A percentile compares a stretch with the other conserved stretches of the same genome.
Conservation (phyloP, 2,888 invertebrate genomes). For the Anoncus sp. region DNA sequence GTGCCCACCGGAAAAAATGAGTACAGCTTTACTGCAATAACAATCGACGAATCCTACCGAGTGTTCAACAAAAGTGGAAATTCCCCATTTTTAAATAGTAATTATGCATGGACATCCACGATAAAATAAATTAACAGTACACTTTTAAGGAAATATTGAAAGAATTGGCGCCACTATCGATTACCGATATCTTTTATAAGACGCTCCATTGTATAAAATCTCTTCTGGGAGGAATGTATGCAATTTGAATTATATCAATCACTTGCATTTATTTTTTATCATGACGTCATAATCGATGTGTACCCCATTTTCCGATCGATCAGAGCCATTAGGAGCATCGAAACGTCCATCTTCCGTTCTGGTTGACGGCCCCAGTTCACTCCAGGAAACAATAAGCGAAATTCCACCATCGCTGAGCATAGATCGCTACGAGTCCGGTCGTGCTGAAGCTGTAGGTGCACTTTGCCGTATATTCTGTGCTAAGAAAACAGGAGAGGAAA, state of each 20-base stretch:
- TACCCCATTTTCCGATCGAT: conserved; percentile 22
- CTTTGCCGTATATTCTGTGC: conserved; percentile 98
- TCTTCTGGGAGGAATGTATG: background rate
- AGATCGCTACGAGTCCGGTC: conserved; percentile 92
- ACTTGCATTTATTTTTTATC: background rate
- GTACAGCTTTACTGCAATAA: no score
- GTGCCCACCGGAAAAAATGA: no score
- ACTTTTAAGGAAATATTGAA: no score
- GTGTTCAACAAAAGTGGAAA: no score
- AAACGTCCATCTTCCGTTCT: conserved; percentile 88
- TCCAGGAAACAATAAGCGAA: conserved; percentile 87
- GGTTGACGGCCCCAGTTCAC: conserved; percentile 87
- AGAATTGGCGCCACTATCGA: no score
- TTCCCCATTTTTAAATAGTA: no score
- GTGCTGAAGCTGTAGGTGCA: conserved; percentile 97
- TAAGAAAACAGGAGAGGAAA: conserved; percentile 97
- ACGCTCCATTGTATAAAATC: conserved; percentile 12
- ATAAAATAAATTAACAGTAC: no score
- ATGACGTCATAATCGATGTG: background rate
- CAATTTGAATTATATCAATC: background rate
- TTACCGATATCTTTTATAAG: no score
- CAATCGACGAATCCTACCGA: no score
- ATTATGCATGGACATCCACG: no score
- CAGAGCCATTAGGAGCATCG: conserved; percentile 82
- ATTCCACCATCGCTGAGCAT: conserved; percentile 89